Conservation (phyloP, 2,888 invertebrate species). For the Anthophora plumipes region DNA sequence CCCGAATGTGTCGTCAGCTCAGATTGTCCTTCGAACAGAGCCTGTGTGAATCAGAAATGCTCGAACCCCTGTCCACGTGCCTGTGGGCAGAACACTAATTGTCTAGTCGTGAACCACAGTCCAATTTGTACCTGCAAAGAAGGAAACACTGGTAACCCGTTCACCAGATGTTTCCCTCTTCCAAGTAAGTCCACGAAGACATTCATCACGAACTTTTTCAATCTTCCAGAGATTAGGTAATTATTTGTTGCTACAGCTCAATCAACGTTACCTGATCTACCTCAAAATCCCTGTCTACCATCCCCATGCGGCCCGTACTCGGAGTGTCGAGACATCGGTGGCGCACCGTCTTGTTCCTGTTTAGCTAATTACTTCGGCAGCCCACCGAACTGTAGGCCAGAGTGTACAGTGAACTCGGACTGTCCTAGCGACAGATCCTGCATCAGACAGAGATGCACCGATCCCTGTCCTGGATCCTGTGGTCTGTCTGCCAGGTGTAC, state of each 20-base stretch:
- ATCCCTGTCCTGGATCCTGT: slow-evolving; percentile 89
- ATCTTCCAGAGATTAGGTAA: neutral
- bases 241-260: slow-evolving; percentile 12
- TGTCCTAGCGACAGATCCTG: slow-evolving; percentile 91
- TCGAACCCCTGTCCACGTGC: slow-evolving; percentile 87
- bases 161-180: slow-evolving; percentile 78
- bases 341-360: slow-evolving; percentile 90
- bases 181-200: slow-evolving; percentile 81
- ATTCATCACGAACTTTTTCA: too few species aligned
- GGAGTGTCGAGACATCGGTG: slow-evolving; percentile 90
- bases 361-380: slow-evolving; percentile 89
- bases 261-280: slow-evolving; percentile 36
- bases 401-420: slow-evolving; percentile 92
- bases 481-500: slow-evolving; percentile 86
- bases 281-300: slow-evolving; percentile 80
- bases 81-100: slow-evolving; percentile 83
- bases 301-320: slow-evolving; percentile 92
- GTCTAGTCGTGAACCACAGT: slow-evolving; percentile 80
- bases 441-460: slow-evolving; percentile 88
- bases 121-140: slow-evolving; percentile 85
- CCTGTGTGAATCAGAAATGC: slow-evolving; percentile 87
- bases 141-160: slow-evolving; percentile 85
- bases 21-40: slow-evolving; percentile 86
- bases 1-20: slow-evolving; percentile 87
- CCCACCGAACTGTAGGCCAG: slow-evolving; percentile 91